Evolutionary conservation across 2,888 invertebrate genomes (phyloP).

Genomic region (Muscina levida): DNA sequence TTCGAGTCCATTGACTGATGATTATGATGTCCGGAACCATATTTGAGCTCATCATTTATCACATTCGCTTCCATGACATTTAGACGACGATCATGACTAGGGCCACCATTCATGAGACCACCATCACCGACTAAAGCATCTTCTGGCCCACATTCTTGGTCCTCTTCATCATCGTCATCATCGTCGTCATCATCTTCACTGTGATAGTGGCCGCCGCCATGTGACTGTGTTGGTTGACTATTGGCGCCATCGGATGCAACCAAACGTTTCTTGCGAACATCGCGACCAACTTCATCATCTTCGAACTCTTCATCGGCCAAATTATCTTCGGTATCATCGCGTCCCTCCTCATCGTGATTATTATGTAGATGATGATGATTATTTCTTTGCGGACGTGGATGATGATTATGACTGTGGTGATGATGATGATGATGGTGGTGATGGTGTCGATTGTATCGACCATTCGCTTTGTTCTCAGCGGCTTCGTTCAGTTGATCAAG

Average conservation of each 20-base stretch:
- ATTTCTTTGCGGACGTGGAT: slow-evolving; percentile 69
- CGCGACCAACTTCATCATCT: slow-evolving; percentile 78
- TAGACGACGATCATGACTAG: slow-evolving; percentile 58
- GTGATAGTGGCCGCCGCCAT: slow-evolving; percentile 33
- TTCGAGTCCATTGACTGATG: slow-evolving; percentile 79
- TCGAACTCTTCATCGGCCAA: slow-evolving; percentile 79
- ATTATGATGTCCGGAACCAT: slow-evolving; percentile 79
- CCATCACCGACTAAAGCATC: slow-evolving; percentile 64
- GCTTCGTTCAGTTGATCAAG: slow-evolving; percentile 74
- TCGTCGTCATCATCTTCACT: slow-evolving; percentile 67
- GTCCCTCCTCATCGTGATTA: slow-evolving; percentile 73
- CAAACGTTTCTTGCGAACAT: slow-evolving; percentile 75
- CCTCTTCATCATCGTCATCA: slow-evolving; percentile 68
- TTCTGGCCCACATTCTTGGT: slow-evolving; percentile 65
- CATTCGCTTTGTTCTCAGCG: slow-evolving; percentile 48
- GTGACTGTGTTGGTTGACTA: slow-evolving; percentile 47
- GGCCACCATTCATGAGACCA: slow-evolving; percentile 61
- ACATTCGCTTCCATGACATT: slow-evolving; percentile 77
- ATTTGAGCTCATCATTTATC: slow-evolving; percentile 80
- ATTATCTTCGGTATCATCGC: slow-evolving; percentile 79
- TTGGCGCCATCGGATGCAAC: slow-evolving; percentile 49
- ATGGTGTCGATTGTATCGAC: slow-evolving; percentile 61
- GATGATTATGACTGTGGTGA: slow-evolving; percentile 71
- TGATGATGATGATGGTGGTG: slow-evolving; percentile 68
- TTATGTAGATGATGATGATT: slow-evolving; percentile 67